Conservation (phyloP, 2,113 vertebrate species). For the Lipotes vexillifer region DNA sequence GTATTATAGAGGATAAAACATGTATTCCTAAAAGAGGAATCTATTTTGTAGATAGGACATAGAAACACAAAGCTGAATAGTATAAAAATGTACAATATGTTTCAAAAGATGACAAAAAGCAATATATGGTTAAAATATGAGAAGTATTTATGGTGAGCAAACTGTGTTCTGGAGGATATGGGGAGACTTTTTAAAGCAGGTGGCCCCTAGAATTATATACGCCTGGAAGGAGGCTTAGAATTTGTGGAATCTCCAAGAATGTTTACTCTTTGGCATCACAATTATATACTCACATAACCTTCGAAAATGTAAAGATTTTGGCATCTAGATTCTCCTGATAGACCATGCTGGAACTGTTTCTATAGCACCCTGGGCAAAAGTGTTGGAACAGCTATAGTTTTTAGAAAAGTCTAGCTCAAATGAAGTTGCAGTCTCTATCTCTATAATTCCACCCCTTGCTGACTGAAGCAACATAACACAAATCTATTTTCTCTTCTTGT, state of each 20-base stretch:
- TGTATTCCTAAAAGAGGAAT: not conserved
- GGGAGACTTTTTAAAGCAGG: not conserved
- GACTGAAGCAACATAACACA: not conserved
- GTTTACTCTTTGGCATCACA: not conserved
- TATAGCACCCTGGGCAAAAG: not conserved
- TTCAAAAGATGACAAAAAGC: not conserved
- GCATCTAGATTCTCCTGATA: not conserved
- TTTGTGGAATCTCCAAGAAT: not conserved
- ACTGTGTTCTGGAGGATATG: not conserved
- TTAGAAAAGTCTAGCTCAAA: not conserved
- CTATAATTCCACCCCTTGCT: not conserved
- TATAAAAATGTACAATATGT: not conserved
- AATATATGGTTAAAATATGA: not conserved
- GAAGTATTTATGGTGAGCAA: not conserved
- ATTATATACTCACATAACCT: not conserved
- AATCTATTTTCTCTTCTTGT: not conserved
- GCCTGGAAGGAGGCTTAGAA: not conserved
- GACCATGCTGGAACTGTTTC: not conserved
- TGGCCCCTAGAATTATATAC: not conserved
- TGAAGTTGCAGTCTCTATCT: not conserved
- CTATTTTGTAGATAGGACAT: not conserved
- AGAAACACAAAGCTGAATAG: conserved; percentile 22
- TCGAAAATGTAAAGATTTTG: not conserved
- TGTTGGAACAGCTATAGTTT: not conserved
- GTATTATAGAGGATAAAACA: not conserved